These are phyloP conservation scores for Argynnis bischoffii DNA, from an alignment of 2,888 invertebrate species.

Conservation along the genomic window DNA sequence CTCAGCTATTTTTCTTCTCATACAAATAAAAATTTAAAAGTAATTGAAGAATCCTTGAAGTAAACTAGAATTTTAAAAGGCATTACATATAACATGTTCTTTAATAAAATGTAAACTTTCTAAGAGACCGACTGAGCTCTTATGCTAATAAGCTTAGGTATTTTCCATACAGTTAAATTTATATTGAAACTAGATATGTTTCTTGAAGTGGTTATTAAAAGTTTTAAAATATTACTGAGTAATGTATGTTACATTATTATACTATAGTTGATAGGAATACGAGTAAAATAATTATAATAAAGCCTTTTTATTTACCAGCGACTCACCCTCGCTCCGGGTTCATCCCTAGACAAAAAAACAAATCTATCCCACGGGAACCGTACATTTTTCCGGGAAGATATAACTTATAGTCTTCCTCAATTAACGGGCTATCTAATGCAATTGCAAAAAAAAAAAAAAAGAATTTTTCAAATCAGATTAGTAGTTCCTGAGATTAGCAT, in stretches of 20 bases:
- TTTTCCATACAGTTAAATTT: slow-evolving; percentile 23
- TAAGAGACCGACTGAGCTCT: slow-evolving; percentile 22
- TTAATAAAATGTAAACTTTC: slow-evolving; percentile 23
- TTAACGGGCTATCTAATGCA: too few species aligned
- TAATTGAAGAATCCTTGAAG: slow-evolving; percentile 21
- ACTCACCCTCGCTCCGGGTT: too few species aligned
- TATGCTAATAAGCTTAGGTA: slow-evolving; percentile 22
- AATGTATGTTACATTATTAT: not conserved
- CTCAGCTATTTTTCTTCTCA: not conserved
- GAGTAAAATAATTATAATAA: too few species aligned
- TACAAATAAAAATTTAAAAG: not conserved
- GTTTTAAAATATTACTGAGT: slow-evolving; percentile 4
- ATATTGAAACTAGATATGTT: slow-evolving; percentile 17
- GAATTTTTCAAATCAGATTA: too few species aligned
- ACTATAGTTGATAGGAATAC: too few species aligned
- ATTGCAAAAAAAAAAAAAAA: too few species aligned
- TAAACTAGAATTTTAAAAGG: slow-evolving; percentile 12
- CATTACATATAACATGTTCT: slow-evolving; percentile 15
- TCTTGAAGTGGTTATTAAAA: slow-evolving; percentile 27
- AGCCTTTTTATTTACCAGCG: too few species aligned
- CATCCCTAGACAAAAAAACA: too few species aligned
- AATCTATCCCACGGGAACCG: too few species aligned
- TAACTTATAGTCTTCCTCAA: too few species aligned
- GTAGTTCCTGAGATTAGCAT: too few species aligned
- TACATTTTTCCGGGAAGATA: too few species aligned